A percentile compares a stretch with the other conserved stretches of the same genome.
phyloP scores from a whole-genome alignment of 2,113 vertebrate species.

The Erythrocebus patas region DNA sequence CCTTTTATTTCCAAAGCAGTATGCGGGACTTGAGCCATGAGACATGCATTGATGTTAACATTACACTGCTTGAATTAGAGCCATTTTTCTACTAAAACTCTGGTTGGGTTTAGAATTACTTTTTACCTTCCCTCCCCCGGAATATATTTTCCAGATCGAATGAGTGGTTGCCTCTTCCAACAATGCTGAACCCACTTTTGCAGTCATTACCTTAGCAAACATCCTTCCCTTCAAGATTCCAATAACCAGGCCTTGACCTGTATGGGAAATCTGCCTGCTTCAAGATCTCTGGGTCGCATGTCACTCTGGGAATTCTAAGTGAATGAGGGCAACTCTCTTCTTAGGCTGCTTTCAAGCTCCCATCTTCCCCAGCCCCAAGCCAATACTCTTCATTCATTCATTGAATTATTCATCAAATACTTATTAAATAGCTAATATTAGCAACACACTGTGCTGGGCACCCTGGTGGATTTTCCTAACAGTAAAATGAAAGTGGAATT shows the following conservation, averaged over 20 bases:
- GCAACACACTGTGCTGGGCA: background rate
- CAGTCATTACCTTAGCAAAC: background rate
- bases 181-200: background rate
- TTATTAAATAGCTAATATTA: background rate
- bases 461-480: background rate
- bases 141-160: constrained; percentile 49
- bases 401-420: background rate
- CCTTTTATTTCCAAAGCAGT: constrained; percentile 58
- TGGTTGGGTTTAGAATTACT: constrained; percentile 62
- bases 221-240: background rate
- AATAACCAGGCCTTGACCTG: background rate
- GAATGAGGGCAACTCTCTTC: background rate
- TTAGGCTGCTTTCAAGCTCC: background rate
- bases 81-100: constrained; percentile 67
- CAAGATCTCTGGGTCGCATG: background rate
- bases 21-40: constrained; percentile 16
- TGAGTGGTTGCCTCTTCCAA: constrained; percentile 48
- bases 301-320: background rate
- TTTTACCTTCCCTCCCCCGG: background rate
- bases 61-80: constrained; percentile 10
- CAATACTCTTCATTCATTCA: background rate
- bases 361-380: background rate
- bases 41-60: constrained; percentile 45
- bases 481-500: background rate
- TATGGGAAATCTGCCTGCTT: background rate